Evolutionary conservation across 2,113 vertebrate species (phyloP), one percentile per base, ranked within the genome.

Genomic region (Oncorhynchus tshawytscha): DNA sequence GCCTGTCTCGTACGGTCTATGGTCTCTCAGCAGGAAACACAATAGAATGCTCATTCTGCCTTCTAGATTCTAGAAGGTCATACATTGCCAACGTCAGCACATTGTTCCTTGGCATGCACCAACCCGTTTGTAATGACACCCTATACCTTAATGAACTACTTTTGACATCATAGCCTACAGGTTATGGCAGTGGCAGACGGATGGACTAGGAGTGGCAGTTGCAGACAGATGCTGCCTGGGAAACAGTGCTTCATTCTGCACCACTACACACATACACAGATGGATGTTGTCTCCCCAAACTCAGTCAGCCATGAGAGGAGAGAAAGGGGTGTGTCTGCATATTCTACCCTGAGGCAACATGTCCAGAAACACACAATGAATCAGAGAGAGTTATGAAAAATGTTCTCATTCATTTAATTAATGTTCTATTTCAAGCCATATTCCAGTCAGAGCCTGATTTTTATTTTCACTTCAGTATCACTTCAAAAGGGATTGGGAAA

Each of bases 181-280:
- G 34, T 45, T 16, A 7, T 48, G 67, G 67, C 67, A 69, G 67
- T 20, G 34, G 31, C 67, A 69, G 67, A 69, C 20, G n/a, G n/a
- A 69, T 69, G 20, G 67, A 12, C 15, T 57, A 22, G 31, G 5
- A 34, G 31, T 48, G 67, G 34, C 67, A 69, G 67, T 20, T 20
- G 31, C 67, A 69, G 67, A 69, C 9, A n/a, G n/a, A 69, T 69
- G 20, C 51, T 72, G 71, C 54, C 25, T 34, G 27, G n/a, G 29
- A 8, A n/a, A 27, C 25, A 15, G 5, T 13, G 68, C 9, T 27
- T 71, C n/a, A 39, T 60, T 12, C 18, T 72, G 18, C 54, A 12
- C 51, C 71, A 29, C 71, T 72, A 51, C 27, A 8, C 71, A 9
- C 8, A 60, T 72, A 31, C 49, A 31, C 54, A 59, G 51, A 72